Percentiles rank a stretch among this genome's conserved stretches.
Conservation (phyloP, 1,140 invertebrate species). For the Vanessa atalanta region DNA sequence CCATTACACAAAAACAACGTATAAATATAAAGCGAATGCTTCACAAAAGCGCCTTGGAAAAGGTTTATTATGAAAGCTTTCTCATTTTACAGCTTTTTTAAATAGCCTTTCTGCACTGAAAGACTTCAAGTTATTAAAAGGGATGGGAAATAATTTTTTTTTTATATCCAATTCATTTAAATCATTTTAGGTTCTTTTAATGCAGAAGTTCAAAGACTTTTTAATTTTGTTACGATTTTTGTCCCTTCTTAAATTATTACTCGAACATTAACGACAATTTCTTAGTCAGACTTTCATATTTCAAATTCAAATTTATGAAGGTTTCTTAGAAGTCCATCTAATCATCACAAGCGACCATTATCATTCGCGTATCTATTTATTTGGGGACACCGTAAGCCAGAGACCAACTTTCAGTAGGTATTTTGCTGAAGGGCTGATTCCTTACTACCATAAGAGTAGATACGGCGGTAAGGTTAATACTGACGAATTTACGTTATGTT, state of each 20-base stretch:
- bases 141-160: constrained; percentile 39
- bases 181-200: constrained; percentile 34
- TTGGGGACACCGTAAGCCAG: too few relatives aligned
- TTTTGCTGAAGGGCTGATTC: too few relatives aligned
- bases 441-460: too few relatives aligned
- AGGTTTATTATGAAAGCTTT: constrained; percentile 35
- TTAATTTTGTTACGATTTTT: constrained; percentile 15
- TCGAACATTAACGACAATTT: background rate
- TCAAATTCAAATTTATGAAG: too few relatives aligned
- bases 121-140: constrained; percentile 43
- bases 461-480: too few relatives aligned
- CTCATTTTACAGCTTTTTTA: constrained; percentile 35
- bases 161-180: constrained; percentile 48
- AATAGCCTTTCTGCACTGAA: constrained; percentile 27
- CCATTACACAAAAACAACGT: constrained; percentile 34
- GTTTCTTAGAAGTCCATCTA: too few relatives aligned
- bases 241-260: background rate
- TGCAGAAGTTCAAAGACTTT: constrained; percentile 15
- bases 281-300: too few relatives aligned
- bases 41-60: constrained; percentile 31
- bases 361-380: too few relatives aligned
- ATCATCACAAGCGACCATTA: too few relatives aligned
- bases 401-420: too few relatives aligned
- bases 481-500: too few relatives aligned
- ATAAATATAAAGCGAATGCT: constrained; percentile 24